Percentiles rank a stretch among this genome's conserved stretches.
phyloP scores from a whole-genome alignment of 2,797 vertebrate genomes.

The Pangasius macronema region DNA sequence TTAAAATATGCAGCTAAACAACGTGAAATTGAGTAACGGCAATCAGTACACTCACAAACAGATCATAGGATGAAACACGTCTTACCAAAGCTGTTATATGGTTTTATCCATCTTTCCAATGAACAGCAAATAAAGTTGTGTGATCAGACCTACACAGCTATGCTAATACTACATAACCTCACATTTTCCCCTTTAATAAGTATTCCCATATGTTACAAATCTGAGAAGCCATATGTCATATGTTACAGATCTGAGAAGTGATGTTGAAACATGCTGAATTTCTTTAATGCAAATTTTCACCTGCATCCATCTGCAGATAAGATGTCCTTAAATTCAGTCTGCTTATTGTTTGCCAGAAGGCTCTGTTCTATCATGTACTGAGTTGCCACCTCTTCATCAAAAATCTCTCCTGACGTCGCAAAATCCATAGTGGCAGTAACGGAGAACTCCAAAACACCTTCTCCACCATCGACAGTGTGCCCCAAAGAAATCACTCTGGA shows the following conservation, averaged over 20 bases:
- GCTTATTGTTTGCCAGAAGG: slow-evolving; percentile 73
- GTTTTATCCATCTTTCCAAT: not conserved
- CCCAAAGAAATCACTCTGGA: slow-evolving; percentile 8
- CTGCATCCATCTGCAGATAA: slow-evolving; percentile 41
- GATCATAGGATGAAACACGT: not conserved
- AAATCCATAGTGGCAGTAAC: slow-evolving; percentile 69
- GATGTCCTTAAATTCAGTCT: slow-evolving; percentile 40
- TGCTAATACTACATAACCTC: not conserved
- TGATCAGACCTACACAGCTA: not conserved
- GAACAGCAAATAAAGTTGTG: not conserved
- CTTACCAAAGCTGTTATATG: not conserved
- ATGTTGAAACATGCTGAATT: not conserved
- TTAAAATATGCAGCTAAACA: not conserved
- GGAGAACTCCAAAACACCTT: not conserved
- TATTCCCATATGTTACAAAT: not conserved
- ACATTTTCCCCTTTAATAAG: not conserved
- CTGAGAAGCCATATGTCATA: not conserved
- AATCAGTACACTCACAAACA: not conserved
- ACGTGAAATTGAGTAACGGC: not conserved
- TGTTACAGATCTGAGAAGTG: not conserved
- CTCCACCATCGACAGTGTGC: slow-evolving; percentile 6
- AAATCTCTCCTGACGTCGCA: slow-evolving; percentile 68
- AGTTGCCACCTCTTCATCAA: slow-evolving; percentile 75
- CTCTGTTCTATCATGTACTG: slow-evolving; percentile 88
- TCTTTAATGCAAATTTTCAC: slow-evolving; percentile 27